Base-by-base conservation (phyloP, 2,113 vertebrate genomes). In the Paradisaea rubra region DNA sequence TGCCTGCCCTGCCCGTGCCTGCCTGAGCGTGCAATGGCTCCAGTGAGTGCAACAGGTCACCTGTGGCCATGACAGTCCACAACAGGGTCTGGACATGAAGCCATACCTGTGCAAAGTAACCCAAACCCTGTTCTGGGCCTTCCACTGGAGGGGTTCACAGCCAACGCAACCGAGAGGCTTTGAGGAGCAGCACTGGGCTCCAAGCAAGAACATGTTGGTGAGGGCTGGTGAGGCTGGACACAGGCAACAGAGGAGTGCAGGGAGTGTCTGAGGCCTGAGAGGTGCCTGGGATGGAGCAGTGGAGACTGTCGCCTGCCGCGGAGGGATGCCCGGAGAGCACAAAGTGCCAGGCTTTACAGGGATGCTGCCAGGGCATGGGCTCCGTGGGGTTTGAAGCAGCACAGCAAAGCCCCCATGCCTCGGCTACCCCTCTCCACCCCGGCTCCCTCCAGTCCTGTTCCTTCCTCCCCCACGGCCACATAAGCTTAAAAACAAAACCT, bases 101-200 rank as follows among this genome's bases (percentile, higher is more conserved):
- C 68, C 74, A n/a, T 30, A 19, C 39, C 66, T 86, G 60, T 44
- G 60, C 78, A 81, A 88, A 86, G 45, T 60, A 77, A 59, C 27
- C 23, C 64, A 61, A 63, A 74, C 10, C 33, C 41, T 8, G 5
- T 44, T 52, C 20, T 2, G 2, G 52, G 74, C 56, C 22, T 69
- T 49, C 13, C 0, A 1, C 56, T n/a, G 37, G n/a, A 60, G 41
- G 18, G 6, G 13, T 37, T 76, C 42, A 61, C 0, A 2, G 80
- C 63, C 63, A 61, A 20, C 0, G 0, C 14, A 41, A 13, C 1
- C 0, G 1, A 10, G 35, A 53, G 47, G 30, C 30, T 64, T 27
- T 79, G 44, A 44, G 70, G 24, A 89, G 39, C 4, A 10, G 72
- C 6, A 18, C 45, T 41, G 70, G 47, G 28, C 71, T 72, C 66